Evolutionary conservation across 2,797 vertebrate genomes (phyloP).

Genomic region (Tokudaia tokunoshimensis): DNA sequence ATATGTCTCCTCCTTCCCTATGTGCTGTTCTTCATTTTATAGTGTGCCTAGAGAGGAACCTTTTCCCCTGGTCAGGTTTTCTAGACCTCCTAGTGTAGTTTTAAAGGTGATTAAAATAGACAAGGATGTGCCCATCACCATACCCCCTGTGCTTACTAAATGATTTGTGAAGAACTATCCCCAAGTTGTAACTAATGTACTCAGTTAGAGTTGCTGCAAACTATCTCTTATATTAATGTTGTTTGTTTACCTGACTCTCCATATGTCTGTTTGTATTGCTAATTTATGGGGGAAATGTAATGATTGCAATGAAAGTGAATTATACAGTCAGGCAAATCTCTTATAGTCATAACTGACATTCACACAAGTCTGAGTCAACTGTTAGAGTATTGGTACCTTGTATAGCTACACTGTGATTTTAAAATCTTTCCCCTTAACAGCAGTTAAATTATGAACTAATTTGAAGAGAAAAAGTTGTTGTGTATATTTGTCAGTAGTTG

Average conservation of each 20-base stretch:
- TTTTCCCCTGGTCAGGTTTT: conserved; percentile 26
- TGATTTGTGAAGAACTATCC: conserved; percentile 81
- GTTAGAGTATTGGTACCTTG: conserved; percentile 71
- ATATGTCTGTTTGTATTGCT: conserved; percentile 82
- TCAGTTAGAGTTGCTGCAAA: conserved; percentile 85
- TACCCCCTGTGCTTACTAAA: conserved; percentile 64
- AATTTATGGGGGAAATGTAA: conserved; percentile 85
- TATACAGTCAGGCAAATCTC: conserved; percentile 79
- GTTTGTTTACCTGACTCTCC: conserved; percentile 80
- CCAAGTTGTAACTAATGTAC: conserved; percentile 84
- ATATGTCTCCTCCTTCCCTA: not conserved
- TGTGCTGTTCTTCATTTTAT: conserved; percentile 50
- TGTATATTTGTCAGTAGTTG: conserved; percentile 72
- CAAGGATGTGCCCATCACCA: not conserved
- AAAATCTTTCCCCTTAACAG: conserved; percentile 72
- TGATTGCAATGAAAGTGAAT: conserved; percentile 81
- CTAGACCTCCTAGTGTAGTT: conserved; percentile 61
- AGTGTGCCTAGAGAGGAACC: conserved; percentile 60
- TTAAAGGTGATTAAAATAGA: conserved; percentile 75
- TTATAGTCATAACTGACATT: conserved; percentile 81
- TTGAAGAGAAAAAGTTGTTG: conserved; percentile 70
- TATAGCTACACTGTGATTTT: conserved; percentile 74
- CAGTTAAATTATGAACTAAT: conserved; percentile 79
- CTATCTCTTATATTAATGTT: conserved; percentile 81
- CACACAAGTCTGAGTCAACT: conserved; percentile 45